Conservation (phyloP, 2,113 vertebrate species). For the Cottus gobio region DNA sequence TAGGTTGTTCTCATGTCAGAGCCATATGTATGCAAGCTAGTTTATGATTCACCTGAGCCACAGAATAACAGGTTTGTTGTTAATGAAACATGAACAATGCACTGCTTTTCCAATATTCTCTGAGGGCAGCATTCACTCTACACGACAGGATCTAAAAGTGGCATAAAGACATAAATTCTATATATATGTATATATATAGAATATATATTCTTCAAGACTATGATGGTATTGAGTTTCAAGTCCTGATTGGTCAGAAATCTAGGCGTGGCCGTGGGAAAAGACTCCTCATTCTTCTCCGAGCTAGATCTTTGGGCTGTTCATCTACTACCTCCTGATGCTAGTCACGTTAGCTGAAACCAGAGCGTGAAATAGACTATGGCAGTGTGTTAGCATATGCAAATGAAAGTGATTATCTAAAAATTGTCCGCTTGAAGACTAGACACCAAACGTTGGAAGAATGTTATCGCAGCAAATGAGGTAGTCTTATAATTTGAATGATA, state of each 20-base stretch:
- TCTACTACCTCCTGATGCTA: constrained; percentile 81
- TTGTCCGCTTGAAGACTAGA: constrained; percentile 70
- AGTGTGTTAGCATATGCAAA: constrained; percentile 76
- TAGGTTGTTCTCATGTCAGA: constrained; percentile 61
- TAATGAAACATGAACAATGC: constrained; percentile 63
- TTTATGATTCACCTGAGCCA: constrained; percentile 78
- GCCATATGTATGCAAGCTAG: constrained; percentile 78
- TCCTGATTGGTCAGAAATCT: constrained; percentile 43
- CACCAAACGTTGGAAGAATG: constrained; percentile 75
- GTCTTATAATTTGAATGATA: constrained; percentile 75
- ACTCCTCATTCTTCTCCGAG: constrained; percentile 48
- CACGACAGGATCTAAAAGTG: constrained; percentile 32
- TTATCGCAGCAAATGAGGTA: constrained; percentile 75
- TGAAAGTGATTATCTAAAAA: constrained; percentile 58
- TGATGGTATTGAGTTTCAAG: constrained; percentile 49
- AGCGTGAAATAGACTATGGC: constrained; percentile 48
- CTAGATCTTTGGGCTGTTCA: constrained; percentile 71
- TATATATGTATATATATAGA: constrained; percentile 30
- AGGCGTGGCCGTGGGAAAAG: constrained; percentile 14
- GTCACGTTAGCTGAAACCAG: constrained; percentile 57
- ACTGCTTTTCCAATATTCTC: constrained; percentile 69
- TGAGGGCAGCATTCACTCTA: constrained; percentile 48
- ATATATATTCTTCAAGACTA: constrained; percentile 44
- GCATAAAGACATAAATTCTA: constrained; percentile 51
- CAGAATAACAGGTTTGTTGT: constrained; percentile 70